Percentiles rank a stretch among this genome's conserved stretches.
Conservation (phyloP, 2,888 invertebrate species). For the Elegia similella region DNA sequence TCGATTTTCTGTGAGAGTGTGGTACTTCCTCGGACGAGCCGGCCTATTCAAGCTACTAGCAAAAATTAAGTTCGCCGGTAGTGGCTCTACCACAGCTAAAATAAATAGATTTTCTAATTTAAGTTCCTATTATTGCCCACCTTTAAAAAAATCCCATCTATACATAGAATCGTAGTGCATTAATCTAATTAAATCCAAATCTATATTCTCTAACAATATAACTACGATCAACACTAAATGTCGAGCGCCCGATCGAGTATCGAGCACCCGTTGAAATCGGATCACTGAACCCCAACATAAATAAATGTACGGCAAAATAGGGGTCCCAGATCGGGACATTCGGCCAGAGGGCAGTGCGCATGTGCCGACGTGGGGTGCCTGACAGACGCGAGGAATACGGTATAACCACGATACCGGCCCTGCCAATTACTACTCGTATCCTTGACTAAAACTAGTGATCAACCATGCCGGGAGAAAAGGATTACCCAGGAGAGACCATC, state of each 20-base stretch:
- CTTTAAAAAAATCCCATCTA: no score
- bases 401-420: constrained; percentile 32
- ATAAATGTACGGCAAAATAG: constrained; percentile 32
- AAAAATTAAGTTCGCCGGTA: no score
- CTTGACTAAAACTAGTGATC: constrained; percentile 7
- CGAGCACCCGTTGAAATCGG: not conserved
- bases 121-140: no score
- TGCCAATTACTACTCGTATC: constrained; percentile 5
- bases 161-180: no score
- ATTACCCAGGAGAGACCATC: constrained; percentile 58
- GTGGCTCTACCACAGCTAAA: no score
- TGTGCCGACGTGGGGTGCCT: constrained; percentile 48
- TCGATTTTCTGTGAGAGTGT: no score
- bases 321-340: constrained; percentile 39
- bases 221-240: not conserved
- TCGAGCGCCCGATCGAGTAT: not conserved
- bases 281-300: constrained; percentile 20
- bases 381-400: constrained; percentile 31
- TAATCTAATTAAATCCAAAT: no score
- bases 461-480: constrained; percentile 52
- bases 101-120: no score
- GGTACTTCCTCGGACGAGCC: no score
- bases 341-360: constrained; percentile 37
- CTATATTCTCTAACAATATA: not conserved
- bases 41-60: no score